phyloP scores from a whole-genome alignment of 35 echinoderm and acorn worm species.

The Patiria miniata region DNA sequence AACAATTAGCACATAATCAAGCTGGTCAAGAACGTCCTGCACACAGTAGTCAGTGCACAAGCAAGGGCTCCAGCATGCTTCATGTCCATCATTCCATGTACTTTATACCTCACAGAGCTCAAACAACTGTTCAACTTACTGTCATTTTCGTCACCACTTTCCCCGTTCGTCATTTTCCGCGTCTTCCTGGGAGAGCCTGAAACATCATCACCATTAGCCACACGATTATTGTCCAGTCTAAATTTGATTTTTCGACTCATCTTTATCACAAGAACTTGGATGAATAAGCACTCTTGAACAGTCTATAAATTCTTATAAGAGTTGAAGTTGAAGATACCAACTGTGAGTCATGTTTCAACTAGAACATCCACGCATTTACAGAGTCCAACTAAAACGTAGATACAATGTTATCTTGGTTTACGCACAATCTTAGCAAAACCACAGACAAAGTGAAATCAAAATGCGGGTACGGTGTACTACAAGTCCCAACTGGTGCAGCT shows the following conservation, averaged over 20 bases:
- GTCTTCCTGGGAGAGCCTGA: slow-evolving; percentile 5
- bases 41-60: too few relatives aligned
- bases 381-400: too few relatives aligned
- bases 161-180: background rate
- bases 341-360: too few relatives aligned
- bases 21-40: background rate
- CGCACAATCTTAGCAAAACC: too few relatives aligned
- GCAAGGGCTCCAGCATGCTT: background rate
- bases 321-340: too few relatives aligned
- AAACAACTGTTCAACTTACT: background rate
- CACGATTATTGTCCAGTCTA: background rate
- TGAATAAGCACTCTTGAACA: too few relatives aligned
- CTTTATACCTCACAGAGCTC: background rate
- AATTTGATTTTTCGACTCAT: background rate
- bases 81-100: background rate
- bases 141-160: background rate
- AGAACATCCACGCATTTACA: too few relatives aligned
- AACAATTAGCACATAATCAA: background rate
- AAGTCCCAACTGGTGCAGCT: too few relatives aligned
- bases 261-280: background rate
- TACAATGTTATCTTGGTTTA: too few relatives aligned
- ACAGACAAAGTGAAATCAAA: too few relatives aligned
- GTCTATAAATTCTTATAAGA: too few relatives aligned
- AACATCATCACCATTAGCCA: slow-evolving; percentile 2
- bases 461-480: too few relatives aligned